A percentile compares a stretch with the other conserved stretches of the same genome.
Evolutionary conservation across 1,140 invertebrate genomes (phyloP).

Genomic region (Drosophila bipectinata): DNA sequence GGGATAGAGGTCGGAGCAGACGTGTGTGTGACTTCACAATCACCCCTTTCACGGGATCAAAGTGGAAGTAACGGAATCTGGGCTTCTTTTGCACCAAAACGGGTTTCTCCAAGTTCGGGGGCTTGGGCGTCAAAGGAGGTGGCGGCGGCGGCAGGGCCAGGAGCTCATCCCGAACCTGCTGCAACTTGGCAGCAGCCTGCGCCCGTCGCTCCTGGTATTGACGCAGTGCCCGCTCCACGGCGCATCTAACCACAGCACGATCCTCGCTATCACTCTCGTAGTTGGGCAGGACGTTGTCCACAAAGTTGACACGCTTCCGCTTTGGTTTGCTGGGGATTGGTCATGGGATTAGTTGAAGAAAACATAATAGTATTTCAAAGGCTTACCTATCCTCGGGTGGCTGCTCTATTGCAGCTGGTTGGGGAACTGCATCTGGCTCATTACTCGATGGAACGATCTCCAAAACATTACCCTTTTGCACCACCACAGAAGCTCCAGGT

Average conservation of each 20-base stretch:
- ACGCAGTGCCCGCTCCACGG: constrained; percentile 50
- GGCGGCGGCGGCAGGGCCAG: constrained; percentile 50
- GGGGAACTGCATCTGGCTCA: background rate
- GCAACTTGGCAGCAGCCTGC: constrained; percentile 42
- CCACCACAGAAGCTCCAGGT: constrained; percentile 53
- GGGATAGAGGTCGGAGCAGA: constrained; percentile 13
- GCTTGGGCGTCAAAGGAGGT: constrained; percentile 47
- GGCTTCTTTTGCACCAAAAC: constrained; percentile 66
- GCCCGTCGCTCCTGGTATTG: constrained; percentile 34
- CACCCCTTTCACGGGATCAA: constrained; percentile 43
- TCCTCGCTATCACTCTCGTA: constrained; percentile 76
- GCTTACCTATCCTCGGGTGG: constrained; percentile 53
- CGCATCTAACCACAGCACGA: constrained; percentile 47
- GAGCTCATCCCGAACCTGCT: constrained; percentile 52
- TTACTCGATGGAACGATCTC: constrained; percentile 74
- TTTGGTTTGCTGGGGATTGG: constrained; percentile 55
- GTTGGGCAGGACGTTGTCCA: constrained; percentile 71
- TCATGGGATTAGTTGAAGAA: background rate
- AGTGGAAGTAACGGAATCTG: constrained; percentile 57
- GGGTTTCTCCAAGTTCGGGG: constrained; percentile 50
- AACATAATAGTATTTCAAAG: background rate
- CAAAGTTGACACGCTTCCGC: constrained; percentile 74
- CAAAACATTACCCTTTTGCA: constrained; percentile 79
- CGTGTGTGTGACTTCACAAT: constrained; percentile 46
- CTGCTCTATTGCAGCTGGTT: constrained; percentile 23